Conservation (phyloP, 2,888 invertebrate species). For the Callyntrura sp. region DNA sequence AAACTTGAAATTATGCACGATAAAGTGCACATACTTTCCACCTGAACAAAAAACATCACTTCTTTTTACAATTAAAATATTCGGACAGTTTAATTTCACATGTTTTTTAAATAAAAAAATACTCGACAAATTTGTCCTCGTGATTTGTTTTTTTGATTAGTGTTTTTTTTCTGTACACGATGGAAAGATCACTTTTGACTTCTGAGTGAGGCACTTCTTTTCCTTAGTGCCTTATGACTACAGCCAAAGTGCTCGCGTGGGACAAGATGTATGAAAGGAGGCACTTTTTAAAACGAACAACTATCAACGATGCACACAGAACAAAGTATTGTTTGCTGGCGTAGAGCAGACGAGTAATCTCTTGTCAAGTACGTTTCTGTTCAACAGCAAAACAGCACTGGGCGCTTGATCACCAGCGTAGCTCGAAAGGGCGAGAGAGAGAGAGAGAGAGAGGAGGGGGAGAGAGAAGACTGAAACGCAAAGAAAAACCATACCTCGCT, state of each 20-base stretch:
- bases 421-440: slow-evolving; percentile 56
- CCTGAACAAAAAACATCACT: not conserved
- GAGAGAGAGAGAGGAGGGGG: slow-evolving; percentile 3
- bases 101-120: not conserved
- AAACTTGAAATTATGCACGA: not conserved
- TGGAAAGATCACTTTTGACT: not conserved
- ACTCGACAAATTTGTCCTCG: not conserved
- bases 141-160: not conserved
- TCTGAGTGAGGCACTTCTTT: too few species aligned
- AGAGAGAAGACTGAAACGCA: slow-evolving; percentile 10
- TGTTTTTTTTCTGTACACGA: not conserved
- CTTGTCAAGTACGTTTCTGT: slow-evolving; percentile 61
- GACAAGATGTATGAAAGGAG: not conserved
- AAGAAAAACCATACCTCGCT: slow-evolving; percentile 37
- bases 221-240: not conserved
- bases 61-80: not conserved
- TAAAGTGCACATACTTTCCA: not conserved
- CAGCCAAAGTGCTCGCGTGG: not conserved
- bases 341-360: slow-evolving; percentile 32
- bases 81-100: too few species aligned
- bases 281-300: not conserved
- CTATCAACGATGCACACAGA: not conserved
- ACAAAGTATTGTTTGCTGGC: slow-evolving; percentile 44
- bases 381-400: slow-evolving; percentile 75
- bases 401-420: slow-evolving; percentile 62